Base-by-base conservation (phyloP, 2,888 invertebrate species). In the Protophormia terraenovae region DNA sequence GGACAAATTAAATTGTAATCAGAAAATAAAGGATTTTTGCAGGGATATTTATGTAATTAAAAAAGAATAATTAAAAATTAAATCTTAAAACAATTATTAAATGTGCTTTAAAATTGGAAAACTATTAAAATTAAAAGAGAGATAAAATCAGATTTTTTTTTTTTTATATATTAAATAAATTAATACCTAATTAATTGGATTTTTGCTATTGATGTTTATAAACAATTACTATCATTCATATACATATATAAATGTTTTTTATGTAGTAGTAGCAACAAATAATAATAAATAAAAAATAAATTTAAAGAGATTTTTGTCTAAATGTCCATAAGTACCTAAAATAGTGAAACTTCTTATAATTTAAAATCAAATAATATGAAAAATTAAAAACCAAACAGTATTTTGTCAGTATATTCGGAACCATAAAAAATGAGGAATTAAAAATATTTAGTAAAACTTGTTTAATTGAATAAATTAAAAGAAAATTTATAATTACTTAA, bases 311-410 rank as follows among this genome's bases (percentile, higher is more conserved):
- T 55, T 64, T n/a, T 60, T 76, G 35, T 80, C 75, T 81, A n/a
- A 29, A 75, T 85, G 85, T 85, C 81, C 69, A 64, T 50, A 75
- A 75, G 85, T 82, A 85, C 81, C 81, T 85, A 78, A 81, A 35
- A 66, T 66, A 75, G 53, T 76, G 19, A 76, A 71, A 82, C 62
- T 73, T 53, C 32, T 55, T 38, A 4, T 16, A 58, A 60, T n/a
- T 16, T 45, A 62, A 38, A 29, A 27, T 47, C 22, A 55, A 35
- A 45, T 19, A n/a, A n/a, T n/a, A n/a, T n/a, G n/a, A n/a, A n/a
- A n/a, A n/a, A n/a, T n/a, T n/a, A n/a, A n/a, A 41, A 64, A 45
- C 16, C 45, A 64, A 66, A 60, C 72, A 60, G 76, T 53, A 73
- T 67, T 80, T 76, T 76, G 29, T 38, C 72, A 81, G 60, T 32